These are phyloP conservation scores for Poeciliopsis presidionis DNA, from an alignment of 2,797 vertebrate genomes.

Conservation along the genomic window DNA sequence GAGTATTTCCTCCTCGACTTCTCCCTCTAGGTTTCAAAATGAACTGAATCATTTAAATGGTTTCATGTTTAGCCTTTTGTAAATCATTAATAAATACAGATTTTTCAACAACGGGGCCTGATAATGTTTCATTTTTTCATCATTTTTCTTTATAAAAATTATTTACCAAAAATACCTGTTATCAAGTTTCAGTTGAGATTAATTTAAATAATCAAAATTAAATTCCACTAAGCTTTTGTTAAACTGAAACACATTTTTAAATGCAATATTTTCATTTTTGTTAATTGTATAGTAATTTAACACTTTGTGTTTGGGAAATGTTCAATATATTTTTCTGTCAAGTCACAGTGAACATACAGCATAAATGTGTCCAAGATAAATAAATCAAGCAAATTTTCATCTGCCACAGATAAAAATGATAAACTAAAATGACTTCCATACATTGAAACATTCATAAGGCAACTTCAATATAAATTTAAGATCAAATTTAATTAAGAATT, in stretches of 20 bases:
- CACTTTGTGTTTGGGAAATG: background rate
- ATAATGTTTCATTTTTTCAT: conserved; percentile 34
- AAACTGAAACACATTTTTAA: background rate
- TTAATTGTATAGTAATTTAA: background rate
- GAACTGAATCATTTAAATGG: conserved; percentile 69
- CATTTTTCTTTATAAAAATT: too few relatives aligned
- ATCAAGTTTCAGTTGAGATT: too few relatives aligned
- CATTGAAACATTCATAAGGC: background rate
- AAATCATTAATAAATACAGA: conserved; percentile 88
- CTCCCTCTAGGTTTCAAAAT: conserved; percentile 66
- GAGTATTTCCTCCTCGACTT: conserved; percentile 18
- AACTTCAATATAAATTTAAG: background rate
- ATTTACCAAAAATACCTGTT: background rate
- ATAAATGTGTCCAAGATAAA: background rate
- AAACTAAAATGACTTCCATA: background rate
- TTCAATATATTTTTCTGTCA: too few relatives aligned
- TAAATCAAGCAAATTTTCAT: background rate
- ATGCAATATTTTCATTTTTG: too few relatives aligned
- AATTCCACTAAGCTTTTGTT: background rate
- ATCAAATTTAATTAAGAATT: background rate
- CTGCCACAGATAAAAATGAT: background rate
- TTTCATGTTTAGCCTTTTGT: conserved; percentile 84
- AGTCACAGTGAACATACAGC: background rate
- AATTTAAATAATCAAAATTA: too few relatives aligned
- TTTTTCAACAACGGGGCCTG: conserved; percentile 79